Percentiles rank a stretch among this genome's conserved stretches.
These are phyloP conservation scores for Bradypus variegatus DNA, from an alignment of 2,797 vertebrate genomes.

Conservation along the genomic window DNA sequence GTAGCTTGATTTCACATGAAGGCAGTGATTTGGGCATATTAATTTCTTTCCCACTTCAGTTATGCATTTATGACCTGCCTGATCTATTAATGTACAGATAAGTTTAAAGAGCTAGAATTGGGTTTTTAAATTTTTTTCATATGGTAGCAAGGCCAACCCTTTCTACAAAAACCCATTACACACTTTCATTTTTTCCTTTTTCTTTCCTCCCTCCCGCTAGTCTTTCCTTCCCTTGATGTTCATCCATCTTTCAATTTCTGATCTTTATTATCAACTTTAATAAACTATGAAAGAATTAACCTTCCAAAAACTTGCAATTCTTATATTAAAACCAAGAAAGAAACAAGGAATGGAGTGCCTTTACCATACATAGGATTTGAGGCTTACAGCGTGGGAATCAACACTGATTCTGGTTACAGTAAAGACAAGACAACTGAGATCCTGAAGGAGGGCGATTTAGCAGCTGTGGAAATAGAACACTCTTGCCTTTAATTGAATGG, in stretches of 20 bases:
- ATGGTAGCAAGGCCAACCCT: not conserved
- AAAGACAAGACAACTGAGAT: not conserved
- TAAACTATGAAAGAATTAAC: not conserved
- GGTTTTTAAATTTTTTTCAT: not conserved
- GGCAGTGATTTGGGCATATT: not conserved
- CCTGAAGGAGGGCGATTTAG: not conserved
- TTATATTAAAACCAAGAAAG: not conserved
- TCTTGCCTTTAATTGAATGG: not conserved
- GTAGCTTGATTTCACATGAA: not conserved
- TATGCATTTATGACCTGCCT: not conserved
- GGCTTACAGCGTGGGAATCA: not conserved
- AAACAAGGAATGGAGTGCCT: not conserved
- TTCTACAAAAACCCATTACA: not conserved
- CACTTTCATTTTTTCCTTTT: not conserved
- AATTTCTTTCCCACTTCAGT: not conserved
- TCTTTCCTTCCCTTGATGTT: not conserved
- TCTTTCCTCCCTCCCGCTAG: not conserved
- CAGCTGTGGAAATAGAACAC: not conserved
- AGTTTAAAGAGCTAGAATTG: not conserved
- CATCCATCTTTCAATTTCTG: not conserved
- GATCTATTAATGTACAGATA: not conserved
- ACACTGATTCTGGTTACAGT: not conserved
- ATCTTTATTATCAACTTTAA: not conserved
- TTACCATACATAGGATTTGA: not conserved
- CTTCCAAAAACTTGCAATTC: not conserved